Percentiles rank a stretch among this genome's conserved stretches.
phyloP scores from a whole-genome alignment of 2,113 vertebrate genomes.

The Paraplagusia blochii region DNA sequence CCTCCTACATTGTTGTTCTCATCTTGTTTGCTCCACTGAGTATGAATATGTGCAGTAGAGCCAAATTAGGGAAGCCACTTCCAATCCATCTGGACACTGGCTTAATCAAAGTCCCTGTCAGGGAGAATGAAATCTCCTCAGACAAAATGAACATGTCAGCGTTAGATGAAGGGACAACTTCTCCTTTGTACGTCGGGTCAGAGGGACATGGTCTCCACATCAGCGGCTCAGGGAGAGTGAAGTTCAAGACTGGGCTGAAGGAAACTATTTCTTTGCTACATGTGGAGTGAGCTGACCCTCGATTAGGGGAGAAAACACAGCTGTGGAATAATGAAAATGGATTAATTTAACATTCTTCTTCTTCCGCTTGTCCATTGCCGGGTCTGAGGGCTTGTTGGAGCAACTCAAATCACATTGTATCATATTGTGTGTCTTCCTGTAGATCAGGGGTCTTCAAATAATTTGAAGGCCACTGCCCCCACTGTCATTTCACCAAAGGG shows the following conservation, averaged over 20 bases:
- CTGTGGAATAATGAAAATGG: too few species aligned
- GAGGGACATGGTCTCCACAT: background rate
- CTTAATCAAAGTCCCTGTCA: conserved; percentile 48
- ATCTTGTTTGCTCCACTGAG: conserved; percentile 31
- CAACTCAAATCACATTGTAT: too few species aligned
- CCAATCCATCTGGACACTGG: conserved; percentile 49
- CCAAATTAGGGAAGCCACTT: conserved; percentile 32
- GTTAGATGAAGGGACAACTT: conserved; percentile 22
- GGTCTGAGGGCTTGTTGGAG: too few species aligned
- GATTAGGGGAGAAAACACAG: too few species aligned
- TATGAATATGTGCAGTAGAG: conserved; percentile 22
- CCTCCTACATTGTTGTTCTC: conserved; percentile 13
- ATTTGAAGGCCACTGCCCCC: too few species aligned
- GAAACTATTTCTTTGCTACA: background rate
- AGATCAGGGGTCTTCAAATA: too few species aligned
- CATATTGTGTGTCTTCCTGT: too few species aligned
- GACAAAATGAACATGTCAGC: conserved; percentile 44
- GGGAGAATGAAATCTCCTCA: conserved; percentile 36
- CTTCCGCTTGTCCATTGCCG: too few species aligned
- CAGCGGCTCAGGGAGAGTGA: background rate
- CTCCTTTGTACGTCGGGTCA: conserved; percentile 11
- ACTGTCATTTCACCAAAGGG: too few species aligned
- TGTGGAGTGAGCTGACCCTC: background rate
- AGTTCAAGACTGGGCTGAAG: background rate
- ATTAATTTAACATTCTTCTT: too few species aligned